phyloP scores from a whole-genome alignment of 2,888 invertebrate genomes.

The Zeuzera pyrina region DNA sequence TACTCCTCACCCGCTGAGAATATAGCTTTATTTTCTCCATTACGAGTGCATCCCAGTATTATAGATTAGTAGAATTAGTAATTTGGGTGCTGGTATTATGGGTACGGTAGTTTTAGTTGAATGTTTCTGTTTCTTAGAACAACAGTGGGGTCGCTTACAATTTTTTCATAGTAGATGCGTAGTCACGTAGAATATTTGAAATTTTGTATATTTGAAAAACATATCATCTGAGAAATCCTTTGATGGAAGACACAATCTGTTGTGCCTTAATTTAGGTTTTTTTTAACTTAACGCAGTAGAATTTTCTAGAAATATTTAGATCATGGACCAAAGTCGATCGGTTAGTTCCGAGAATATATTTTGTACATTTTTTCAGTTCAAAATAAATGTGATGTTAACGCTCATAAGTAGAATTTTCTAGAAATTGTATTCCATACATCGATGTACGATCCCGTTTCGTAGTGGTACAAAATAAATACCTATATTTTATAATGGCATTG shows the following conservation, averaged over 20 bases:
- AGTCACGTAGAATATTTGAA: too few relatives aligned
- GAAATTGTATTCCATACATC: slow-evolving; percentile 24
- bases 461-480: slow-evolving; percentile 62
- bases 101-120: too few relatives aligned
- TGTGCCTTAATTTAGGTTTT: slow-evolving; percentile 60
- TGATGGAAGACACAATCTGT: slow-evolving; percentile 50
- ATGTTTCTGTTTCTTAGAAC: too few relatives aligned
- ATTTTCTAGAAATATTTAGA: slow-evolving; percentile 42
- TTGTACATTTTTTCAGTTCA: slow-evolving; percentile 57
- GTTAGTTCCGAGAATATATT: slow-evolving; percentile 59
- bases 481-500: slow-evolving; percentile 48
- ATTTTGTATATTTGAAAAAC: slow-evolving; percentile 36
- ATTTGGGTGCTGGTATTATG: too few relatives aligned
- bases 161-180: too few relatives aligned
- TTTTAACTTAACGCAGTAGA: slow-evolving; percentile 24
- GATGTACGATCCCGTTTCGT: slow-evolving; percentile 35
- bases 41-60: too few relatives aligned
- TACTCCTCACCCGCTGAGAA: too few relatives aligned
- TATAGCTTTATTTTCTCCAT: too few relatives aligned
- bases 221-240: slow-evolving; percentile 49
- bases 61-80: too few relatives aligned
- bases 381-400: slow-evolving; percentile 29
- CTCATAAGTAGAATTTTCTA: slow-evolving; percentile 24
- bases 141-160: too few relatives aligned
- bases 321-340: slow-evolving; percentile 57